Conservation (phyloP, 2,113 vertebrate species). For the Leucosticte australis region DNA sequence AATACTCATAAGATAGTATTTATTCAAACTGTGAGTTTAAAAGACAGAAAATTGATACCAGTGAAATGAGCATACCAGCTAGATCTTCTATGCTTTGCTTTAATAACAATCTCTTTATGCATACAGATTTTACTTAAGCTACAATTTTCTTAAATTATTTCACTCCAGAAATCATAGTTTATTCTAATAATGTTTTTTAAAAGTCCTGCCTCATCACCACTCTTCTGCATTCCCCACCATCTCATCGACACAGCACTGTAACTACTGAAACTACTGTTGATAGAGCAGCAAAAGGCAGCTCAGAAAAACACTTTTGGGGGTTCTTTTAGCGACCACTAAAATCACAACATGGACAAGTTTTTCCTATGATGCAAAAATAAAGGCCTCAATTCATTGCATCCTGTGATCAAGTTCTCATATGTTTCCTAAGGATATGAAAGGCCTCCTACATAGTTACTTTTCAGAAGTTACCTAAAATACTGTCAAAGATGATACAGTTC, state of each 20-base stretch:
- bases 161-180: not conserved
- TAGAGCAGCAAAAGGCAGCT: not conserved
- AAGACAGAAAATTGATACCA: not conserved
- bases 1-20: not conserved
- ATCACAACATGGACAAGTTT: not conserved
- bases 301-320: not conserved
- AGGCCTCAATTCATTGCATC: not conserved
- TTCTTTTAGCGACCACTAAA: not conserved
- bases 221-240: not conserved
- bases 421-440: not conserved
- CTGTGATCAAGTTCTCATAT: not conserved
- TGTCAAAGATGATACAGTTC: not conserved
- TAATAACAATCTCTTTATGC: not conserved
- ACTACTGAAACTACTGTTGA: not conserved
- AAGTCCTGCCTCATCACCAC: not conserved
- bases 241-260: not conserved
- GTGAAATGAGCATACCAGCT: not conserved
- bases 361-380: not conserved
- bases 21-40: not conserved
- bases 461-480: not conserved
- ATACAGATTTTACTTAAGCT: not conserved
- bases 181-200: not conserved
- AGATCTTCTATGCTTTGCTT: not conserved
- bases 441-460: not conserved
- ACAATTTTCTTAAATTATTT: not conserved